Evolutionary conservation across 2,113 vertebrate species (phyloP).

Genomic region (Aleadryas rufinucha): DNA sequence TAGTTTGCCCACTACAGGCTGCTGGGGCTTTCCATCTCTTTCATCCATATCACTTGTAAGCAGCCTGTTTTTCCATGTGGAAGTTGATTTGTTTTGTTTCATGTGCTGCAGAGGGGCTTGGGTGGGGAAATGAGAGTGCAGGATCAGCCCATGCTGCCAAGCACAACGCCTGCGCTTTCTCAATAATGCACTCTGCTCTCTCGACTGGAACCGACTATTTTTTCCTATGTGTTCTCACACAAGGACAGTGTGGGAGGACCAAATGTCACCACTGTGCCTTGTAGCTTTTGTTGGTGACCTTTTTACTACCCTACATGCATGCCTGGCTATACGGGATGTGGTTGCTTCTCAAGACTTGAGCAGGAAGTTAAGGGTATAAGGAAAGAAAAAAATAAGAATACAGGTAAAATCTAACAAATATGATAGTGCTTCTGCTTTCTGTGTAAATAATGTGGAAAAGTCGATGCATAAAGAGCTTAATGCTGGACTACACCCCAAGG

Average conservation of each 20-base stretch:
- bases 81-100: neutral
- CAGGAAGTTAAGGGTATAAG: neutral
- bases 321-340: neutral
- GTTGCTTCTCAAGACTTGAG: neutral
- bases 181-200: neutral
- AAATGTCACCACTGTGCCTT: conserved; percentile 22
- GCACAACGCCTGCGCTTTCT: neutral
- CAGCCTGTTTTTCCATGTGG: neutral
- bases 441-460: neutral
- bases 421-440: neutral
- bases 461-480: neutral
- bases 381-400: neutral
- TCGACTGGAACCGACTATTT: neutral
- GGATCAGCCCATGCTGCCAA: neutral
- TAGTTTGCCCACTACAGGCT: neutral
- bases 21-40: neutral
- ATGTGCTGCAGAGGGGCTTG: neutral
- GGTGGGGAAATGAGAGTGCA: neutral
- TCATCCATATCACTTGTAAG: neutral
- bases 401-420: neutral
- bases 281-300: neutral
- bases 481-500: neutral
- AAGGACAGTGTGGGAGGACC: conserved; percentile 4
- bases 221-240: neutral
- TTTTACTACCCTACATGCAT: neutral